A percentile compares a stretch with the other conserved stretches of the same genome.
These are phyloP conservation scores for Varroa destructor DNA, from an alignment of 1,140 invertebrate genomes.

Conservation along the genomic window DNA sequence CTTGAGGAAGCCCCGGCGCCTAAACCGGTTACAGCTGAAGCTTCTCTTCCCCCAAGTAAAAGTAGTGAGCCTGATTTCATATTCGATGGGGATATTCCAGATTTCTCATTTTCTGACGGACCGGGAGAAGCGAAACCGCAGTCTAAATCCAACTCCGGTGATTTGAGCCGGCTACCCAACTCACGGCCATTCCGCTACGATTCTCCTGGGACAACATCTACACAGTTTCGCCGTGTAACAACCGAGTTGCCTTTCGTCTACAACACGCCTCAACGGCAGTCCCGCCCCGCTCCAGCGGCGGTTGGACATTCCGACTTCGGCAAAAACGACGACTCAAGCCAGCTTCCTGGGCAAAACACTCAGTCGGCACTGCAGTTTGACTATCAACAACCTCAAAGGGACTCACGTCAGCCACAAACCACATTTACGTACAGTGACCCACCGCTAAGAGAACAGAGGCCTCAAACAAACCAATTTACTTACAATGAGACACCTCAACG, in stretches of 20 bases:
- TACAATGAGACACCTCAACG: slow-evolving; percentile 19
- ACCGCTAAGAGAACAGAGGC: not conserved
- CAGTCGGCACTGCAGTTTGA: not conserved
- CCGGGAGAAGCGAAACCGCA: not conserved
- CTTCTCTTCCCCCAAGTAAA: not conserved
- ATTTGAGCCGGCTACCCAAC: not conserved
- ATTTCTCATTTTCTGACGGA: slow-evolving; percentile 20
- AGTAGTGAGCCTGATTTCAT: slow-evolving; percentile 26
- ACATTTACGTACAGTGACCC: slow-evolving; percentile 23
- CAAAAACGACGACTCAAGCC: not conserved
- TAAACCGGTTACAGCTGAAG: slow-evolving; percentile 28
- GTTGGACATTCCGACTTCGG: not conserved
- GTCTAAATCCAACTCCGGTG: not conserved
- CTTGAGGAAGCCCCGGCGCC: slow-evolving; percentile 10
- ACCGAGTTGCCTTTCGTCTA: slow-evolving; percentile 15
- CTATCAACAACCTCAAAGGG: slow-evolving; percentile 8
- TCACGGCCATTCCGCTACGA: not conserved
- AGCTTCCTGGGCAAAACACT: not conserved
- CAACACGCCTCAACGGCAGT: slow-evolving; percentile 8
- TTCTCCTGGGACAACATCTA: not conserved
- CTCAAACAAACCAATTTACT: not conserved
- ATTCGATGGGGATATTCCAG: slow-evolving; percentile 15
- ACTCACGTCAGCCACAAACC: not conserved
- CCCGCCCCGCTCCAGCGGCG: not conserved
- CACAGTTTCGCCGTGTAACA: not conserved